Base-by-base conservation (phyloP, 2,888 invertebrate species). In the Sesia bembeciformis region DNA sequence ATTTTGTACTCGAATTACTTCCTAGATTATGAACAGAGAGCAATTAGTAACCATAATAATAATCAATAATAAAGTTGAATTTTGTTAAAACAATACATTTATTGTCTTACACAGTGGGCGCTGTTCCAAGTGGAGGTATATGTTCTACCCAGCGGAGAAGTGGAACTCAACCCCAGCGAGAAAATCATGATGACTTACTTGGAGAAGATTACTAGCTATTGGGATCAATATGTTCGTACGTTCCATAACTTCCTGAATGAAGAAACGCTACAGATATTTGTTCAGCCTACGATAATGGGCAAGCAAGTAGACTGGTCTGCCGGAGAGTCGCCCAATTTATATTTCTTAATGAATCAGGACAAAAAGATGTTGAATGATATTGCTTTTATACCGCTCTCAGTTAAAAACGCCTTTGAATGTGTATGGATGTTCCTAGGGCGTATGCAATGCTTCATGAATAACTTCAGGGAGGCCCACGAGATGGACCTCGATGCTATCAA, bases 241-340 rank as follows among this genome's bases (percentile, higher is more conserved):
- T 92, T 96, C 39, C 91, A 92, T 61, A 93, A 94, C 57, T 93
- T 94, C 55, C 91, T 96, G 0, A 92, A 93, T 46, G 96, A 97
- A 65, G 84, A 91, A 2, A 77, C 90, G 39, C 93, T 94, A 66
- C 90, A 92, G 65, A 91, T 93, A 53, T 96, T 96, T 66, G 95
- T 95, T 3, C 93, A 94, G 92, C 97, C 97, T 0, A 92, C 94
- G 23, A 94, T 97, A 59, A 96, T 96, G 91, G 94, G 94, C 23
- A 94, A 95, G 67, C 92, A 93, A 68, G 95, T 96, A 63, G 94
- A 95, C 50, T 92, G 94, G 73, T 92, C 94, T 0, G 94, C 94
- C 55, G 95, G 95, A 3, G 88, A 91, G 40, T 92, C 96, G 0
- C 96, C 96, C 0, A 92, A 93, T 58, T 81, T 97, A 41, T 84